phyloP scores from a whole-genome alignment of 2,888 invertebrate species.

The Drosophila dives region DNA sequence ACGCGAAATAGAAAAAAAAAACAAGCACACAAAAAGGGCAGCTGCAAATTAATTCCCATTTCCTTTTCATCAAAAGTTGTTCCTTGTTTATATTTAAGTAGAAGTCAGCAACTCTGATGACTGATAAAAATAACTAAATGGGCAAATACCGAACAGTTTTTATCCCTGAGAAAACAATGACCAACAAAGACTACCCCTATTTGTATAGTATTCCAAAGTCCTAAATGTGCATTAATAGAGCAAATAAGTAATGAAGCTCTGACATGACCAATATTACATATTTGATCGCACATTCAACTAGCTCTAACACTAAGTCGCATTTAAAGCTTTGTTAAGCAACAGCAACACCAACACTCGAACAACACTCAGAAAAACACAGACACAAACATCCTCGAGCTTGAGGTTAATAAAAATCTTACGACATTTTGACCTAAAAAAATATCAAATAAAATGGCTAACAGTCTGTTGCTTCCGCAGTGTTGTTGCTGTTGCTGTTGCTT shows the following conservation, averaged over 20 bases:
- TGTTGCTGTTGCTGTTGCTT: constrained; percentile 32
- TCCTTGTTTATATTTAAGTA: not conserved
- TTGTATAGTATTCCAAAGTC: not conserved
- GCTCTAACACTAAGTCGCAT: constrained; percentile 61
- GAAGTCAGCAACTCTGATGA: not conserved
- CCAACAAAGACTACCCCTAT: too few species aligned
- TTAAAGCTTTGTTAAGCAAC: constrained; percentile 51
- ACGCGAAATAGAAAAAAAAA: constrained; percentile 7
- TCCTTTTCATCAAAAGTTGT: constrained; percentile 22
- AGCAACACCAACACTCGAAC: constrained; percentile 22
- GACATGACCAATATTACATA: constrained; percentile 53
- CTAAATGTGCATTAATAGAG: constrained; percentile 25
- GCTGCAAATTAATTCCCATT: constrained; percentile 58
- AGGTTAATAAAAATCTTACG: constrained; percentile 78
- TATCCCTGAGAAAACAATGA: not conserved
- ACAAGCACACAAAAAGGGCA: constrained; percentile 12
- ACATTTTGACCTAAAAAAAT: constrained; percentile 80
- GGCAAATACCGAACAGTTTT: not conserved
- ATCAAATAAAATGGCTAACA: constrained; percentile 76
- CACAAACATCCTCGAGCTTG: constrained; percentile 37
- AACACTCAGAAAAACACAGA: constrained; percentile 17
- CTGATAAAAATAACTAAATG: constrained; percentile 7
- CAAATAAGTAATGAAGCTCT: constrained; percentile 37
- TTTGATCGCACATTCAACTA: constrained; percentile 44
- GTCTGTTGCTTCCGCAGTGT: constrained; percentile 64